Evolutionary conservation across 2,888 invertebrate genomes (phyloP), one percentile per base, ranked within the genome.

Genomic region (Augiades crinisus): DNA sequence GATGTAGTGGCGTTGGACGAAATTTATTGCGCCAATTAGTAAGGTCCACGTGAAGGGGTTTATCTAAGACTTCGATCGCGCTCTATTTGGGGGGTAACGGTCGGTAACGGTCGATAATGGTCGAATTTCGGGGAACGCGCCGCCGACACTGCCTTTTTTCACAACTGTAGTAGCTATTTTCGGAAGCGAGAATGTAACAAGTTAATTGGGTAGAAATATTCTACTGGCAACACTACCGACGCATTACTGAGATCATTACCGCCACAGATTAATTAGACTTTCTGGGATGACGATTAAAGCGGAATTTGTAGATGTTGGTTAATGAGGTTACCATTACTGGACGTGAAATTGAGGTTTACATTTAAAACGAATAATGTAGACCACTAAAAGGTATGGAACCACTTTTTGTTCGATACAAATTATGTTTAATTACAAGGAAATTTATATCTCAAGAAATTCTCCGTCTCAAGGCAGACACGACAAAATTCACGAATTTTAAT

Each of bases 1-100:
- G 57, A 66, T 72, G 70, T 78, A 80, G 82, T 79, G 78, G 74
- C 74, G 70, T 72, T 72, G 72, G 75, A 65, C 69, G 65, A 75
- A 84, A 89, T 89, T 88, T 89, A 89, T 88, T 85, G 78, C 82
- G 70, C 86, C 87, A 89, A 89, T 89, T 89, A 89, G 89, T 85
- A 78, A 78, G 68, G 80, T 70, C 84, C 74, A 77, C 81, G 74
- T 78, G 84, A 80, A 84, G 68, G 82, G 72, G 79, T 73, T 83
- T 86, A 87, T 87, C 87, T 65, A 36, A 54, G 59, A 67, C 65
- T 70, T 75, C 65, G 70, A 88, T 87, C 89, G 68, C 74, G 64
- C 75, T 80, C 87, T 86, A 87, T 88, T 88, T 88, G 88, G 88
- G 89, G 82, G 89, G 87, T 87, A 86, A 72, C 76, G 76, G 76